These are phyloP conservation scores for Cataglyphis albicans DNA, from an alignment of 2,888 invertebrate genomes.

Conservation along the genomic window DNA sequence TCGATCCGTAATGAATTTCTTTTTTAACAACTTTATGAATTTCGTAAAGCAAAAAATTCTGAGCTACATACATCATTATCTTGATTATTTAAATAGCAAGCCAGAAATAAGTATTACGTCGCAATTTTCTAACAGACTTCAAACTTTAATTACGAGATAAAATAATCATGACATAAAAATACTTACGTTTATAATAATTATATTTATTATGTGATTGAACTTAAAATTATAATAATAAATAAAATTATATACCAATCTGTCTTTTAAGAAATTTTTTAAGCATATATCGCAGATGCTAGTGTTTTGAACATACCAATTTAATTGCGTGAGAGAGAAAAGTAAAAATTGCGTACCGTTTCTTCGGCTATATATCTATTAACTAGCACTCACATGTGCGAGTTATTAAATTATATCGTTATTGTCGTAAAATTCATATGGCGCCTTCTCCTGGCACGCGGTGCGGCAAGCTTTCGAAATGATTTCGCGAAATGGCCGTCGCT, in stretches of 20 bases:
- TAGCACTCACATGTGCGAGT: not conserved
- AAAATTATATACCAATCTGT: not conserved
- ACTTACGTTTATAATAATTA: no score
- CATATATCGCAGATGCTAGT: not conserved
- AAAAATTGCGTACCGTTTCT: not conserved
- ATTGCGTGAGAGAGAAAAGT: not conserved
- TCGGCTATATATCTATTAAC: not conserved
- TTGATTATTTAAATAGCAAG: not conserved
- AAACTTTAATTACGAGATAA: not conserved
- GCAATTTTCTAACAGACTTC: not conserved
- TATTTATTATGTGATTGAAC: not conserved
- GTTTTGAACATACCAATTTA: not conserved
- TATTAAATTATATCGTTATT: conserved; percentile 50
- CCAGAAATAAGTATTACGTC: not conserved
- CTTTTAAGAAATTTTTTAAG: not conserved
- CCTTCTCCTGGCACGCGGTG: conserved; percentile 62
- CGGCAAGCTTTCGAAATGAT: conserved; percentile 57
- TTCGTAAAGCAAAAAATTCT: not conserved
- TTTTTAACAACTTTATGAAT: not conserved
- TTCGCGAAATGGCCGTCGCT: conserved; percentile 72
- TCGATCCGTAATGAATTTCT: not conserved
- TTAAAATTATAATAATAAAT: conserved; percentile 11
- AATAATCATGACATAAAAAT: no score
- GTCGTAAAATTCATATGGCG: conserved; percentile 62
- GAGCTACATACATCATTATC: not conserved